phyloP scores from a whole-genome alignment of 2,888 invertebrate species.

The Bimastos eiseni region DNA sequence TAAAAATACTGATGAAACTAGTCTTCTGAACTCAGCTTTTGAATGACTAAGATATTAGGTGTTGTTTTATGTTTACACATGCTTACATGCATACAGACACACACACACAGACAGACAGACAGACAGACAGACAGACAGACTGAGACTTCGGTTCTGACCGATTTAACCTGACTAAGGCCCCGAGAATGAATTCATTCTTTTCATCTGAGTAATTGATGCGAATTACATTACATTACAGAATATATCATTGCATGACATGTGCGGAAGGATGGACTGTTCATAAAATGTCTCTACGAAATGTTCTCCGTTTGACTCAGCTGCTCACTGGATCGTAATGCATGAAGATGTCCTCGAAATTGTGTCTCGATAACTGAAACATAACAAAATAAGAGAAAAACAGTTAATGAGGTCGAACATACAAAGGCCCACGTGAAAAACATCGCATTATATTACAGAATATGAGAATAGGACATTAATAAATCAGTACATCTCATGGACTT shows the following conservation, averaged over 20 bases:
- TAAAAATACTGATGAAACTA: no score
- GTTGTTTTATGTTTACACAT: no score
- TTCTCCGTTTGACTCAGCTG: neutral
- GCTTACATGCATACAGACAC: no score
- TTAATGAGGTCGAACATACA: no score
- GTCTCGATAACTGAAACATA: slow-evolving; percentile 31
- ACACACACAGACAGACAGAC: neutral
- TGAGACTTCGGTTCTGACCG: neutral
- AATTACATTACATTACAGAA: neutral
- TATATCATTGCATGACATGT: neutral
- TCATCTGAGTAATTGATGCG: neutral
- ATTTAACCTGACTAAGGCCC: neutral
- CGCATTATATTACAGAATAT: no score
- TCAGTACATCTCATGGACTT: no score
- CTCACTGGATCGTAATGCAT: slow-evolving; percentile 38
- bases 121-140: neutral
- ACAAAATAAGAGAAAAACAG: no score
- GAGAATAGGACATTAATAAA: no score
- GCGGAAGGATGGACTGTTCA: neutral
- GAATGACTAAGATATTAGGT: no score
- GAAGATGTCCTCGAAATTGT: slow-evolving; percentile 37
- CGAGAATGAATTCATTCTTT: neutral
- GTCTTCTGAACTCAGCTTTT: no score
- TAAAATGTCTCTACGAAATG: neutral
- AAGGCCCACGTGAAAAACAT: no score